Base-by-base conservation (phyloP, 2,113 vertebrate genomes). In the Trinectes maculatus region DNA sequence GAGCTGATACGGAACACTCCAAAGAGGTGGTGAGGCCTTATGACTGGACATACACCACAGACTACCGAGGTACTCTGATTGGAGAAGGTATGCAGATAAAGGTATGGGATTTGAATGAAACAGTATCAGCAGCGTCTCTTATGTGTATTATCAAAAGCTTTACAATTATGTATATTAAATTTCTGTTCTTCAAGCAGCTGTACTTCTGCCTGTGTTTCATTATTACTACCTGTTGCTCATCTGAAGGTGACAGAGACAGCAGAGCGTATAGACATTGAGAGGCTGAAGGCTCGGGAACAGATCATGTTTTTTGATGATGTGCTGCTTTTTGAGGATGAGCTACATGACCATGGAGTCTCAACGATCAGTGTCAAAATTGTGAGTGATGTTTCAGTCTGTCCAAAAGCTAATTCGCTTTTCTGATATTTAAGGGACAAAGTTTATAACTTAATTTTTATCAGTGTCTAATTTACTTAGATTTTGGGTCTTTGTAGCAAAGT, bases 281-380 rank as follows among this genome's bases (percentile, higher is more conserved):
- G 96, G 85, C 80, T 99, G 77, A 98, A 98, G 87, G 93, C 95
- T 19, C 92, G 97, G 19, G 97, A 99, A 39, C 95, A 98, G 89
- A 99, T 99, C 58, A 94, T 95, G 92, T 99, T 99, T 87, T 99
- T 99, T 61, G 96, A 99, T 74, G 97, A 99, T 56, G 96, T 99
- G 40, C 87, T 99, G 33, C 85, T 99, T 31, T 99, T 98, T 85
- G 98, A 99, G 84, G 98, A 99, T 1, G 98, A 99, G 76, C 93
- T 99, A 53, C 98, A 99, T 3, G 98, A 99, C 88, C 98, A 99
- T 13, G 98, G 97, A 36, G 97, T 99, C 47, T 98, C 97, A 18
- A 96, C 95, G 90, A 86, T 98, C 65, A 96, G 94, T 55, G 97
- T 95, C 36, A 99, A 99, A 92, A 95, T 99, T 69, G 96, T 98